Conservation (phyloP, 2,888 invertebrate genomes). For the Euplexia lucipara region DNA sequence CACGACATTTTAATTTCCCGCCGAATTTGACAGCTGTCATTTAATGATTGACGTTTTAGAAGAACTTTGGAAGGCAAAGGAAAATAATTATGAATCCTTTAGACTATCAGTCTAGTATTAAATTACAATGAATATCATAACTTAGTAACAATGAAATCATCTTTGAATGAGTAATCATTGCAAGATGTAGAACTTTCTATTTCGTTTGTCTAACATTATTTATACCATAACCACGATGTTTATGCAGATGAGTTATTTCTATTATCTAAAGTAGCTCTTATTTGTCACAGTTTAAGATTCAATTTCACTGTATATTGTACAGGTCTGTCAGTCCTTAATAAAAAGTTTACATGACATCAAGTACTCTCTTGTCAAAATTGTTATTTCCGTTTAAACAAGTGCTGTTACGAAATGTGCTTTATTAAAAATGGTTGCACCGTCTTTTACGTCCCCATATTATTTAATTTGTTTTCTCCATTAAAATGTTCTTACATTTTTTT, state of each 20-base stretch:
- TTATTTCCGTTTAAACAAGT: slow-evolving; percentile 72
- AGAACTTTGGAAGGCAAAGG: slow-evolving; percentile 42
- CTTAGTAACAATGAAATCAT: slow-evolving; percentile 62
- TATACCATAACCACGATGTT: slow-evolving; percentile 59
- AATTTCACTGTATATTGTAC: slow-evolving; percentile 27
- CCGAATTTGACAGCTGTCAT: slow-evolving; percentile 67
- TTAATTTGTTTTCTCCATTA: slow-evolving; percentile 66
- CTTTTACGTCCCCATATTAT: slow-evolving; percentile 55
- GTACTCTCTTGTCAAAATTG: slow-evolving; percentile 76
- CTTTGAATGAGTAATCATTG: slow-evolving; percentile 73
- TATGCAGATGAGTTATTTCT: slow-evolving; percentile 4
- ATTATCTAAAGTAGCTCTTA: slow-evolving; percentile 43
- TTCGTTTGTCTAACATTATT: slow-evolving; percentile 76
- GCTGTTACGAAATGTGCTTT: slow-evolving; percentile 73
- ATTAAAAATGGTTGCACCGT: slow-evolving; percentile 67
- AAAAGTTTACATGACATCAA: slow-evolving; percentile 73
- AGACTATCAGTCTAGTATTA: slow-evolving; percentile 12
- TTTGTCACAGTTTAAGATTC: slow-evolving; percentile 37
- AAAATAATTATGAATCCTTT: slow-evolving; percentile 30
- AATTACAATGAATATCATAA: slow-evolving; percentile 20
- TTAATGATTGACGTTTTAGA: slow-evolving; percentile 56
- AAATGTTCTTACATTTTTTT: slow-evolving; percentile 37
- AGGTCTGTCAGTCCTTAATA: neutral
- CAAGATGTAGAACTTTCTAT: slow-evolving; percentile 76
- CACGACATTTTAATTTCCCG: slow-evolving; percentile 53